Percentiles rank a stretch among this genome's conserved stretches.
These are phyloP conservation scores for Brachionus asplanchnoidis DNA, from an alignment of 1,140 invertebrate species.

Conservation along the genomic window DNA sequence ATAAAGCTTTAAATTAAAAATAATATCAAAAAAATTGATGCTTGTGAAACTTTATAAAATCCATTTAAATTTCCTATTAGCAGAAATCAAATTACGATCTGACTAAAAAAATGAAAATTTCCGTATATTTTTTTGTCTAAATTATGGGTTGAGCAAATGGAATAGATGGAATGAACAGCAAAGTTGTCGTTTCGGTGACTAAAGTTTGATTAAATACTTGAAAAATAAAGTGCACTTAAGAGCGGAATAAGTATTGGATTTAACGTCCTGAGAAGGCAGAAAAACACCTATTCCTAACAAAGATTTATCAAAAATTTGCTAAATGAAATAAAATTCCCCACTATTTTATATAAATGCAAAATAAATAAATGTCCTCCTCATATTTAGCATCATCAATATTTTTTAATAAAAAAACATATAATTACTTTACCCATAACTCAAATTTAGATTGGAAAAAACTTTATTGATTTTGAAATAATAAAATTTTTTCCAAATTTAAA, in stretches of 20 bases:
- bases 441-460: neutral
- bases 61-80: slow-evolving; percentile 30
- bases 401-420: neutral
- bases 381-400: neutral
- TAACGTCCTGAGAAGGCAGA: neutral
- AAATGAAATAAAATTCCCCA: neutral
- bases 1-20: neutral
- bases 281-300: neutral
- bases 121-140: neutral
- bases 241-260: neutral
- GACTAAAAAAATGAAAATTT: neutral
- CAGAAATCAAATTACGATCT: neutral
- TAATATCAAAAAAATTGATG: slow-evolving; percentile 1
- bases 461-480: slow-evolving; percentile 29
- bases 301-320: neutral
- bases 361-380: slow-evolving; percentile 25
- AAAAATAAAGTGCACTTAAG: slow-evolving; percentile 2
- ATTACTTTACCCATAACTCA: neutral
- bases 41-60: neutral
- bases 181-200: neutral
- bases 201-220: neutral
- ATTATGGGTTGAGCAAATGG: neutral
- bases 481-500: neutral
- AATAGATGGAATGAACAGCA: neutral
- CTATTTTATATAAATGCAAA: slow-evolving; percentile 8